phyloP scores from a whole-genome alignment of 2,113 vertebrate species.

The Thinocorus orbignyianus region DNA sequence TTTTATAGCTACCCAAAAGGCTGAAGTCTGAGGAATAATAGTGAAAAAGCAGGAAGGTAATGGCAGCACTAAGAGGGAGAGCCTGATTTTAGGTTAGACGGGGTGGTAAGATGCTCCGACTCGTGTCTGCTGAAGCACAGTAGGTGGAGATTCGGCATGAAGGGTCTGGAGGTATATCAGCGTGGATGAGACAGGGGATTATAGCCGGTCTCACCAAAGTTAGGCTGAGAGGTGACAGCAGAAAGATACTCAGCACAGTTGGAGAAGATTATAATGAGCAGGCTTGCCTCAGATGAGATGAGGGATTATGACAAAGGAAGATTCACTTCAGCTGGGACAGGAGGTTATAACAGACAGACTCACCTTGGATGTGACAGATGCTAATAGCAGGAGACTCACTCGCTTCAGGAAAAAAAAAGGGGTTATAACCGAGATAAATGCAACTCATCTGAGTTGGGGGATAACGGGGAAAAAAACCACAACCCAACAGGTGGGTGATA shows the following conservation, averaged over 20 bases:
- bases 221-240: background rate
- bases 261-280: constrained; percentile 48
- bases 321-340: constrained; percentile 48
- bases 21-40: background rate
- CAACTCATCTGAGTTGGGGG: background rate
- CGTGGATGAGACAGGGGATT: background rate
- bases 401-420: background rate
- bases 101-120: background rate
- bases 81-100: background rate
- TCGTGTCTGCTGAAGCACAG: background rate
- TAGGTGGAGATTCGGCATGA: background rate
- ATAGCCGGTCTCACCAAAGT: background rate
- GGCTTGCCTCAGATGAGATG: constrained; percentile 23
- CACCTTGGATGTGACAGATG: constrained; percentile 59
- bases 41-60: background rate
- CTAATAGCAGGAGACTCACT: constrained; percentile 39
- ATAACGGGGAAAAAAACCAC: background rate
- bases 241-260: constrained; percentile 32
- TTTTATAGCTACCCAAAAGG: background rate
- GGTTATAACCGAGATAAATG: constrained; percentile 36
- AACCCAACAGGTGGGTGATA: background rate
- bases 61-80: background rate
- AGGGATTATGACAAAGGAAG: constrained; percentile 53
- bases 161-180: background rate
- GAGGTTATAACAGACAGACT: constrained; percentile 48